A percentile compares a stretch with the other conserved stretches of the same genome.
These are phyloP conservation scores for Trichopoda pennipes DNA, from an alignment of 2,888 invertebrate genomes.

Conservation along the genomic window DNA sequence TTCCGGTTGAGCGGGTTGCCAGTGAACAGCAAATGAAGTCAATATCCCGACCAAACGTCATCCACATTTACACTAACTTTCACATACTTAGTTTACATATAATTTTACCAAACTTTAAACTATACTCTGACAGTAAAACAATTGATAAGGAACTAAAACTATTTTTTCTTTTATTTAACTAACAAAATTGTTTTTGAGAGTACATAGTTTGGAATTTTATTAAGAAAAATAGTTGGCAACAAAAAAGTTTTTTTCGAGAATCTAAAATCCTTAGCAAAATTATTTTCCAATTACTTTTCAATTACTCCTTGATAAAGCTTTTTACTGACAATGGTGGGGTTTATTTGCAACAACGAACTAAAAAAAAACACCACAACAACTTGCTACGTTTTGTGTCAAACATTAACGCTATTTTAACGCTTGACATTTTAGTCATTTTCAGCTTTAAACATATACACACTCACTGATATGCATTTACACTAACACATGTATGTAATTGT, in stretches of 20 bases:
- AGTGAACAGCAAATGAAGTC: slow-evolving; percentile 68
- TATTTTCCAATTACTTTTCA: not conserved
- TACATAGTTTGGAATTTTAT: not conserved
- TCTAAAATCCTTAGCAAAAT: not conserved
- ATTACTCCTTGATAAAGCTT: not conserved
- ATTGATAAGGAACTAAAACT: not conserved
- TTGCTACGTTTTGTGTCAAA: slow-evolving; percentile 64
- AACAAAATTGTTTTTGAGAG: not conserved
- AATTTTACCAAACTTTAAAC: slow-evolving; percentile 53
- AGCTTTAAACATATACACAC: slow-evolving; percentile 43
- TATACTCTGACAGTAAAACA: slow-evolving; percentile 22
- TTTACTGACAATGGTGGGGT: slow-evolving; percentile 7
- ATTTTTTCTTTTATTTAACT: not conserved
- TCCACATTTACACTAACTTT: slow-evolving; percentile 68
- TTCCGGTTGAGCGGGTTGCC: slow-evolving; percentile 75
- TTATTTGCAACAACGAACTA: slow-evolving; percentile 19
- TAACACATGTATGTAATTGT: slow-evolving; percentile 25
- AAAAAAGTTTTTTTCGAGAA: not conserved
- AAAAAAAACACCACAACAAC: slow-evolving; percentile 8
- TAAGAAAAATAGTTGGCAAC: not conserved
- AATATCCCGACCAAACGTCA: slow-evolving; percentile 68
- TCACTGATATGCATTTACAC: not conserved
- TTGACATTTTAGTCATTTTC: slow-evolving; percentile 68
- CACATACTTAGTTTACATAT: slow-evolving; percentile 62
- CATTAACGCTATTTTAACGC: slow-evolving; percentile 68